Base-by-base conservation (phyloP, 2,797 vertebrate genomes). In the Manis pentadactyla region DNA sequence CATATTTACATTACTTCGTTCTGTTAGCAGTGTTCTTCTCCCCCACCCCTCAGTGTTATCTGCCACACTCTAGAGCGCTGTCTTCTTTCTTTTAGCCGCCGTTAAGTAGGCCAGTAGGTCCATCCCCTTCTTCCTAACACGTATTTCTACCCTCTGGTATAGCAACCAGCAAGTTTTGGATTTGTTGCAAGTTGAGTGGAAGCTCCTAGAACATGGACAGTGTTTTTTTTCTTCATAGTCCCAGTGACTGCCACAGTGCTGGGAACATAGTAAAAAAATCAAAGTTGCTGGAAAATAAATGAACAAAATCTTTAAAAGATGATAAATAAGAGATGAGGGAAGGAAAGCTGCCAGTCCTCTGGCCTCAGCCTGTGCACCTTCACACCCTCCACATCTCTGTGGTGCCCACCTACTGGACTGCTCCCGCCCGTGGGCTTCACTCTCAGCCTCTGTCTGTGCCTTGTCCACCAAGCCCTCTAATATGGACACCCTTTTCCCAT, bases 231-330 rank as follows among this genome's bases (percentile, higher is more conserved):
- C 69, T 66, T 77, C 46, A 31, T 1, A 73, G 19, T 69, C 14
- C 14, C n/a, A 78, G 84, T 77, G 55, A 29, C 68, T 57, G 39
- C 37, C 82, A 90, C 4, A 37, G 5, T 51, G 11, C 29, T 78
- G 59, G 31, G 74, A 75, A 74, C 37, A 73, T 7, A 90, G 55
- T 37, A 49, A 64, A 85, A 89, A 42, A 93, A 46, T 46, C 46
- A 18, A 89, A 84, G 27, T 4, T 66, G 53, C 73, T 63, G 34
- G 66, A 37, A 90, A 90, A 69, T 15, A 92, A 39, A 87, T 18
- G 9, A 96, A 77, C 61, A 81, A 75, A 87, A 74, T 66, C 19
- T 90, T 86, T 66, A 61, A 90, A 81, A 84, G 46, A 86, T 42
- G 10, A 69, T 21, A 57, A 89, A 61, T 17, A 66, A 86, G 57